phyloP scores from a whole-genome alignment of 2,888 invertebrate genomes.

The Netelia virgata region DNA sequence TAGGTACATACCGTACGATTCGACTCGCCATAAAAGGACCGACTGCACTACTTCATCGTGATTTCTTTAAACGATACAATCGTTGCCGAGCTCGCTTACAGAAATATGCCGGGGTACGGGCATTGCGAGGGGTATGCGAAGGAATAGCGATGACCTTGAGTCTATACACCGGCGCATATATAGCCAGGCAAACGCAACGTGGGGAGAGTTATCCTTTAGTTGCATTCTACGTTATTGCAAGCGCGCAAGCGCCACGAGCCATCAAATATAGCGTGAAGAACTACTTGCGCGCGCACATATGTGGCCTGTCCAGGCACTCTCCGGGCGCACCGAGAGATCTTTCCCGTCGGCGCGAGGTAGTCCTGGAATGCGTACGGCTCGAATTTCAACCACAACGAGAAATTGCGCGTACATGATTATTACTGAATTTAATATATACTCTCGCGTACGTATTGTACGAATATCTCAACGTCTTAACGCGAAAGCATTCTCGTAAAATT shows the following conservation, averaged over 20 bases:
- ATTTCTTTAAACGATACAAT: slow-evolving; percentile 40
- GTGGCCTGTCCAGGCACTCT: slow-evolving; percentile 51
- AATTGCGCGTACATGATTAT: slow-evolving; percentile 2
- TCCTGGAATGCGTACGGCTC: slow-evolving; percentile 77
- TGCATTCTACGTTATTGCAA: slow-evolving; percentile 34
- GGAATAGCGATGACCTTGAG: slow-evolving; percentile 42
- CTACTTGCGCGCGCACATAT: neutral
- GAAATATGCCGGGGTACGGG: slow-evolving; percentile 16
- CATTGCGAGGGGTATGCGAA: neutral
- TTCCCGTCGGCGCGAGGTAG: slow-evolving; percentile 43
- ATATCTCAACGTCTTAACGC: no score
- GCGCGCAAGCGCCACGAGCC: slow-evolving; percentile 32
- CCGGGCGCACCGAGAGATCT: slow-evolving; percentile 42
- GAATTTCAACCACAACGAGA: slow-evolving; percentile 77
- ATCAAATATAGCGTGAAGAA: slow-evolving; percentile 14
- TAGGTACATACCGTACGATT: no score
- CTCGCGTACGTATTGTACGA: neutral
- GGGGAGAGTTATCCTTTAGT: slow-evolving; percentile 27
- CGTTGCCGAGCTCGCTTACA: slow-evolving; percentile 12
- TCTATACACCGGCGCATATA: slow-evolving; percentile 1
- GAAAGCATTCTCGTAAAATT: no score
- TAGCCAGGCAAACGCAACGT: slow-evolving; percentile 1
- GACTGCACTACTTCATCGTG: slow-evolving; percentile 26
- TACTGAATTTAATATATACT: neutral
- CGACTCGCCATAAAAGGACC: neutral